phyloP scores from a whole-genome alignment of 2,113 vertebrate species.

The Phylloscopus whistleri region DNA sequence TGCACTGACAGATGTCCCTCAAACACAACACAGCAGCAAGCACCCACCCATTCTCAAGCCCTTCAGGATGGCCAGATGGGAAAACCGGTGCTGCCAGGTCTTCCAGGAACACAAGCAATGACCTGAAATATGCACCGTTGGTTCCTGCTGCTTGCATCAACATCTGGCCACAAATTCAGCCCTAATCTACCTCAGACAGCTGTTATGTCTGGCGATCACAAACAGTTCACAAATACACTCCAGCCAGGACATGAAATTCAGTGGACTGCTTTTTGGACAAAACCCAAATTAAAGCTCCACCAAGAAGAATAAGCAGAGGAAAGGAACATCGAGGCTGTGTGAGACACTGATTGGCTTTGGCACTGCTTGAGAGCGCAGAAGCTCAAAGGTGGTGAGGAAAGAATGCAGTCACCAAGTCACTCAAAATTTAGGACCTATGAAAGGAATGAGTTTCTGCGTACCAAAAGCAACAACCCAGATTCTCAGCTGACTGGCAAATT shows the following conservation, averaged over 20 bases:
- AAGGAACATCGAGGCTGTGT: not conserved
- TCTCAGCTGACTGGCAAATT: not conserved
- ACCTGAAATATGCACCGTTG: fast-evolving
- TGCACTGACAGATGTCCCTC: not conserved
- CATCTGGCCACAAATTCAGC: conserved; percentile 21
- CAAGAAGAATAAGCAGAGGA: conserved; percentile 19
- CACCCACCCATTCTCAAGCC: not conserved
- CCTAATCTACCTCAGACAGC: conserved; percentile 28
- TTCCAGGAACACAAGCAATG: not conserved
- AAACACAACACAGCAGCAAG: not conserved
- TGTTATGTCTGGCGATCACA: conserved; percentile 39
- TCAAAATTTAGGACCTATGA: not conserved
- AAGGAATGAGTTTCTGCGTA: not conserved
- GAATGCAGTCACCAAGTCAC: not conserved
- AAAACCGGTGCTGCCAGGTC: not conserved
- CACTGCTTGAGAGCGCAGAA: not conserved
- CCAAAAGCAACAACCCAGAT: not conserved
- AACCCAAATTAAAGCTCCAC: conserved; percentile 15
- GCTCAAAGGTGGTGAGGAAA: not conserved
- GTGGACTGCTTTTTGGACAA: conserved; percentile 5
- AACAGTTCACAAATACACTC: not conserved
- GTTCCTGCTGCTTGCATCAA: not conserved
- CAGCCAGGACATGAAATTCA: not conserved
- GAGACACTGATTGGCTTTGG: not conserved
- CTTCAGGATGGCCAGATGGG: not conserved